These are phyloP conservation scores for Alexandromys oeconomus DNA, from an alignment of 2,797 vertebrate genomes.

Conservation along the genomic window DNA sequence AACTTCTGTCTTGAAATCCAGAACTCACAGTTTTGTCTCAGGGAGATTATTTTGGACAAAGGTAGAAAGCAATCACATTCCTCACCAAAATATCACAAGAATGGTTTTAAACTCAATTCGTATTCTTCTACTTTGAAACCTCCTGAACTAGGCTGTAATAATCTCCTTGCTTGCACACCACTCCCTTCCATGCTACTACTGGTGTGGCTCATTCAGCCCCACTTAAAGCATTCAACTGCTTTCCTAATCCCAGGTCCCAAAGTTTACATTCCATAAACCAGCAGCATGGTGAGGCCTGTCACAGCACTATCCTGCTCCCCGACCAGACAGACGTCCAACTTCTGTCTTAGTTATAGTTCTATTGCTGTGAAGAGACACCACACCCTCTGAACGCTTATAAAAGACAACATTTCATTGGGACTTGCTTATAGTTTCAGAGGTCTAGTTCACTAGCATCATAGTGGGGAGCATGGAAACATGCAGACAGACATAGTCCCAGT, in stretches of 20 bases:
- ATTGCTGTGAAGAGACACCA: background rate
- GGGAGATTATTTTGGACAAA: background rate
- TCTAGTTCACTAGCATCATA: background rate
- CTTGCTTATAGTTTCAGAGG: background rate
- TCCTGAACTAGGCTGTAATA: background rate
- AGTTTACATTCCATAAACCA: background rate
- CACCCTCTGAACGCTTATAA: background rate
- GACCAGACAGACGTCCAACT: background rate
- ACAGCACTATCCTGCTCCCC: background rate
- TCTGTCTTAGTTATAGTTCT: background rate
- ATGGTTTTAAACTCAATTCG: background rate
- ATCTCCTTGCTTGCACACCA: too few species aligned
- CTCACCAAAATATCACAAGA: background rate
- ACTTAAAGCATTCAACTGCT: background rate
- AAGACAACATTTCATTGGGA: background rate
- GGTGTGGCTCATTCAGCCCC: background rate
- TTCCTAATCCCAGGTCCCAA: background rate
- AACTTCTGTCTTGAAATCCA: background rate
- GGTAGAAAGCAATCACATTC: background rate
- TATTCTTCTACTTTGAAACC: background rate
- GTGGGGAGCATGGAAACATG: background rate
- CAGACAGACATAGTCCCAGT: background rate
- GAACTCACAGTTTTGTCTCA: background rate
- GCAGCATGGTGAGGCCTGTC: background rate
- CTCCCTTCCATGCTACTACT: background rate